A percentile compares a stretch with the other conserved stretches of the same genome.
Conservation (phyloP, 2,113 vertebrate genomes). For the Trachemys scripta region DNA sequence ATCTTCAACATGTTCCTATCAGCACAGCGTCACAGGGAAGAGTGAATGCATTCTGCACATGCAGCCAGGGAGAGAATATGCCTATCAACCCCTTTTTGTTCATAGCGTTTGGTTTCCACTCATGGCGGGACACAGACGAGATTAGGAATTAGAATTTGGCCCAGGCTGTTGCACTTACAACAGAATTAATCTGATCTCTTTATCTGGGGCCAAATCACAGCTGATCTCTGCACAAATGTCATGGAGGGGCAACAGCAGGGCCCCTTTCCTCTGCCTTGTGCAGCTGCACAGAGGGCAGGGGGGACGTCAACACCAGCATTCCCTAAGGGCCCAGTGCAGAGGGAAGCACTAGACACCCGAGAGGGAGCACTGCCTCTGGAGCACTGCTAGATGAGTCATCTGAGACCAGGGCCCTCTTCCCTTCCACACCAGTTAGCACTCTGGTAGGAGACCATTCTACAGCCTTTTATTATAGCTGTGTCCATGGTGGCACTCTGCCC, state of each 20-base stretch:
- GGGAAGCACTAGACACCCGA: neutral
- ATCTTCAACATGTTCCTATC: conserved; percentile 82
- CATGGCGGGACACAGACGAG: neutral
- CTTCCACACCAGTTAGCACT: neutral
- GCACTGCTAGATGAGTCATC: neutral
- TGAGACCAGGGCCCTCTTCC: neutral
- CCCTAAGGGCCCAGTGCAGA: neutral
- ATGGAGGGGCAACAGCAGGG: neutral
- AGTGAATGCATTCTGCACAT: neutral
- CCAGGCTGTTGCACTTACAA: neutral
- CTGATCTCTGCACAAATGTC: neutral
- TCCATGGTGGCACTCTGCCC: neutral
- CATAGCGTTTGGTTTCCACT: neutral
- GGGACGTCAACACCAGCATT: neutral
- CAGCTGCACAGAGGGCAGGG: neutral
- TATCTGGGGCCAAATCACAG: neutral
- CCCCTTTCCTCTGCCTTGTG: neutral
- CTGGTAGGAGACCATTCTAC: neutral
- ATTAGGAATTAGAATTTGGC: neutral
- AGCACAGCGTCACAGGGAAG: rapidly evolving
- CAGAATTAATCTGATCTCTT: neutral
- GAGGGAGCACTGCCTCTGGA: neutral
- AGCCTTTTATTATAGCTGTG: neutral
- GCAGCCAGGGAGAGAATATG: neutral
- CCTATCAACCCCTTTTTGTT: neutral